These are phyloP conservation scores for Dioctria linearis DNA, from an alignment of 2,888 invertebrate species.

Conservation along the genomic window DNA sequence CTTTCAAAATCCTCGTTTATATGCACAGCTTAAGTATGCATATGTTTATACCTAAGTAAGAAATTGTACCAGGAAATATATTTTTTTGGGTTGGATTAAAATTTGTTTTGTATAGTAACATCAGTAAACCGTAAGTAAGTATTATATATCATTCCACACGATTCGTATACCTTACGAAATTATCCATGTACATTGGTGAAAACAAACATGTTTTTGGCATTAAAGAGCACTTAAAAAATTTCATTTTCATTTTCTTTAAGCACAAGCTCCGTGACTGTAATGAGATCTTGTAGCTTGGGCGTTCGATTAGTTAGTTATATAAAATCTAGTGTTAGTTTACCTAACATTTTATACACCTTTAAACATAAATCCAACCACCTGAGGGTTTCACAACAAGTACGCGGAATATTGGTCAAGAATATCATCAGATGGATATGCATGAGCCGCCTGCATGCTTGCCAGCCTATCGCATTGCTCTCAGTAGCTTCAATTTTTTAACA, in stretches of 20 bases:
- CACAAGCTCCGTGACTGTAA: background rate
- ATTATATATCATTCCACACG: background rate
- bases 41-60: background rate
- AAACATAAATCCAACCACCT: background rate
- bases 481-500: background rate
- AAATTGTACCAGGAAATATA: background rate
- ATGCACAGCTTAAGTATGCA: background rate
- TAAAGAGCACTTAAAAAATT: too few species aligned
- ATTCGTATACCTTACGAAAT: background rate
- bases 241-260: too few species aligned
- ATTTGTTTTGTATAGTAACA: background rate
- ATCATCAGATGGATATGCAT: background rate
- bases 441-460: background rate
- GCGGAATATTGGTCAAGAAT: background rate
- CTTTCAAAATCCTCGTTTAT: slow-evolving; percentile 20
- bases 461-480: background rate
- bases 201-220: too few species aligned
- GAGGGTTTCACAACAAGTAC: background rate
- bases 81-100: background rate
- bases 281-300: slow-evolving; percentile 6
- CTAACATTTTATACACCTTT: background rate
- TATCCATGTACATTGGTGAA: background rate
- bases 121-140: background rate
- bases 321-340: background rate
- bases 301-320: background rate